A percentile compares a stretch with the other conserved stretches of the same genome.
phyloP scores from a whole-genome alignment of 2,113 vertebrate genomes.

The Andinoacara biseriatus region DNA sequence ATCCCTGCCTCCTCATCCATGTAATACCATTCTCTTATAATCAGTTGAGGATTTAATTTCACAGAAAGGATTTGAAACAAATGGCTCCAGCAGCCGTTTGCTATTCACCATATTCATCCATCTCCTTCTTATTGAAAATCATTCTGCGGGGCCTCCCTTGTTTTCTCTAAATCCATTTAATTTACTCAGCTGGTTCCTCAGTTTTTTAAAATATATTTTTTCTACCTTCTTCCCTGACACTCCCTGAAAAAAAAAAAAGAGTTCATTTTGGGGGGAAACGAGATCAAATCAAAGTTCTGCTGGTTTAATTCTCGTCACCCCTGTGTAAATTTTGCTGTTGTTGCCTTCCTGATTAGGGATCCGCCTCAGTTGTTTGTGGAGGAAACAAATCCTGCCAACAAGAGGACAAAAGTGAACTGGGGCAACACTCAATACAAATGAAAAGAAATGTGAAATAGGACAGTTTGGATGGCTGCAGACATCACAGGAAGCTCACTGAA shows the following conservation, averaged over 20 bases:
- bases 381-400: constrained; percentile 34
- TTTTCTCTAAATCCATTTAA: constrained; percentile 65
- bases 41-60: constrained; percentile 79
- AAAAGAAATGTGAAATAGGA: constrained; percentile 3
- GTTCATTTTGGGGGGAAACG: constrained; percentile 38
- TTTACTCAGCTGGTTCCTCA: constrained; percentile 58
- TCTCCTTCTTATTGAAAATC: constrained; percentile 68
- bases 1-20: constrained; percentile 71
- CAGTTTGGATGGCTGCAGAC: neutral
- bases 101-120: constrained; percentile 63
- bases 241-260: constrained; percentile 9
- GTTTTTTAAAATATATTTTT: neutral
- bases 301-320: constrained; percentile 28
- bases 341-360: constrained; percentile 26
- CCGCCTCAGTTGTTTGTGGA: neutral
- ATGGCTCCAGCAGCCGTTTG: constrained; percentile 60
- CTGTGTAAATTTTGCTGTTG: constrained; percentile 23
- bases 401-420: constrained; percentile 31
- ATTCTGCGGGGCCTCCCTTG: constrained; percentile 43
- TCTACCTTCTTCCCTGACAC: neutral
- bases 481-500: constrained; percentile 10
- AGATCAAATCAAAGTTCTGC: constrained; percentile 46
- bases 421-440: constrained; percentile 14
- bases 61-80: constrained; percentile 73
- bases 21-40: constrained; percentile 76